These are phyloP conservation scores for Pyxicephalus adspersus DNA, from an alignment of 2,113 vertebrate genomes.

Conservation along the genomic window DNA sequence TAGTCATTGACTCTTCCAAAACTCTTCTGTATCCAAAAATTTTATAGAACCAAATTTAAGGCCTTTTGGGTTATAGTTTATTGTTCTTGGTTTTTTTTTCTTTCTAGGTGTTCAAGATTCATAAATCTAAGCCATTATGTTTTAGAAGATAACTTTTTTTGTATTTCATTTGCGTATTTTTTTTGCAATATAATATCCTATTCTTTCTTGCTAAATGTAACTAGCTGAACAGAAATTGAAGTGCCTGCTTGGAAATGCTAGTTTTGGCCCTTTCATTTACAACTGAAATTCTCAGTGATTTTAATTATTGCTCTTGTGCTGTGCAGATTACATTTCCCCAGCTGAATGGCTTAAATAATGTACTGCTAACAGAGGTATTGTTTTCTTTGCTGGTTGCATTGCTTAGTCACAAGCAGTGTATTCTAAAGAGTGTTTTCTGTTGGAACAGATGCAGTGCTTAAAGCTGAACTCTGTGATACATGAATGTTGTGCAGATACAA, in stretches of 20 bases:
- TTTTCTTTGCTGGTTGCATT: not conserved
- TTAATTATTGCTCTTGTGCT: conserved; percentile 4
- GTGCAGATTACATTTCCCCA: not conserved
- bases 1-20: too few species aligned
- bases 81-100: too few species aligned
- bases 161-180: too few species aligned
- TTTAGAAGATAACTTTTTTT: too few species aligned
- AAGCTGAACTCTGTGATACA: not conserved
- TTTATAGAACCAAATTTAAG: too few species aligned
- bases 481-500: too few species aligned
- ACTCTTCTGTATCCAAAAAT: too few species aligned
- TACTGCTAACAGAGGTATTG: not conserved
- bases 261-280: not conserved
- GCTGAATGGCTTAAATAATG: not conserved
- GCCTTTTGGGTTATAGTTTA: too few species aligned
- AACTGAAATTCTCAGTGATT: not conserved
- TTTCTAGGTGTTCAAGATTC: too few species aligned
- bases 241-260: not conserved
- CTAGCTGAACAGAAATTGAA: not conserved
- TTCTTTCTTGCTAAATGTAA: not conserved
- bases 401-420: not conserved
- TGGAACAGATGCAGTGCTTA: not conserved
- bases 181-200: too few species aligned
- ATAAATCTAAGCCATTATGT: too few species aligned
- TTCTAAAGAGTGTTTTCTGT: not conserved